Evolutionary conservation across 2,888 invertebrate species (phyloP).

Genomic region (Troides aeacus): DNA sequence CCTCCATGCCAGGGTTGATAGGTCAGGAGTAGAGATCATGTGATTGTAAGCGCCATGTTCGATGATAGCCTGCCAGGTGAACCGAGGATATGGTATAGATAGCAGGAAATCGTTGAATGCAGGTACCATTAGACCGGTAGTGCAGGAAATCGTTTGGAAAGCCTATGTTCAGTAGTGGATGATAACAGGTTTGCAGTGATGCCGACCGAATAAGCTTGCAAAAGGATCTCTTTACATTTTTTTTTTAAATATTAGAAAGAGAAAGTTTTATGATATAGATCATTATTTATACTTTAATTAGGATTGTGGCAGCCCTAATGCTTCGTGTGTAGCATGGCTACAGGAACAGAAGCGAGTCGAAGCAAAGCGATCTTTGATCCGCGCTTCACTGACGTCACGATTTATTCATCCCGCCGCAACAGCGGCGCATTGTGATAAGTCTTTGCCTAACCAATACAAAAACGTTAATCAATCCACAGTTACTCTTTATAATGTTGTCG

Average conservation of each 20-base stretch:
- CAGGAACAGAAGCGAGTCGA: conserved; percentile 47
- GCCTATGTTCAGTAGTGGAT: no score
- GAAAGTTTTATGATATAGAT: no score
- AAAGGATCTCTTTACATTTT: no score
- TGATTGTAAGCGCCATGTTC: no score
- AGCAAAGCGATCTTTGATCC: conserved; percentile 64
- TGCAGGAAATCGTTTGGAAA: no score
- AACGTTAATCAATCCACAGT: conserved; percentile 7
- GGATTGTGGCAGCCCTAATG: conserved; percentile 10
- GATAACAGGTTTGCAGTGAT: no score
- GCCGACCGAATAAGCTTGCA: no score
- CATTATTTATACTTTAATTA: not conserved
- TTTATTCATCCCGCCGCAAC: conserved; percentile 49
- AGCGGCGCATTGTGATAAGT: conserved; percentile 35
- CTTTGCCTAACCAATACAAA: conserved; percentile 11
- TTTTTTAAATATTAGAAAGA: no score
- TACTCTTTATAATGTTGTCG: not conserved
- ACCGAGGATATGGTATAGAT: no score
- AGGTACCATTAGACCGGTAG: no score
- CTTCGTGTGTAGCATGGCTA: conserved; percentile 5
- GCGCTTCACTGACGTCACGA: conserved; percentile 64
- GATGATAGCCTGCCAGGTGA: no score
- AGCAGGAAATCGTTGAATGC: no score
- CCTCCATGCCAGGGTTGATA: conserved; percentile 43
- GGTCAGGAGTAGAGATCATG: conserved; percentile 3